phyloP scores from a whole-genome alignment of 2,888 invertebrate species.

The Andricus quercusramuli region DNA sequence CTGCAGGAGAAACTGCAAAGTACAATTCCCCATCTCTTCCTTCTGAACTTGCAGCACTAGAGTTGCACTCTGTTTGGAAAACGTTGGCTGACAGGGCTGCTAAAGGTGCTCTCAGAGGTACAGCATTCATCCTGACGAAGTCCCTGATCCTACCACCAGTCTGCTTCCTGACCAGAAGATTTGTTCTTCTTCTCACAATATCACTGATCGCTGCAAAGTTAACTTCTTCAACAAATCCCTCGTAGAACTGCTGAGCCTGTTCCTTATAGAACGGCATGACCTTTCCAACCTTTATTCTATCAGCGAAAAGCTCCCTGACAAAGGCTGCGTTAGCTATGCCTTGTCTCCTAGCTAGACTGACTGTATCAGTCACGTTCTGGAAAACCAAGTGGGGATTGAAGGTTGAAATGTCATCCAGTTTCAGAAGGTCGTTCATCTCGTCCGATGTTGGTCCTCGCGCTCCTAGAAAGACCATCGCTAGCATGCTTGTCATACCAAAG shows the following conservation, averaged over 20 bases:
- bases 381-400: slow-evolving; percentile 94
- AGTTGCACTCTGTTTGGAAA: slow-evolving; percentile 92
- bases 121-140: slow-evolving; percentile 86
- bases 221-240: slow-evolving; percentile 91
- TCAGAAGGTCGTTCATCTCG: slow-evolving; percentile 93
- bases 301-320: slow-evolving; percentile 90
- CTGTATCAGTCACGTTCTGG: slow-evolving; percentile 91
- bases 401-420: slow-evolving; percentile 92
- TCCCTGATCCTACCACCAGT: slow-evolving; percentile 89
- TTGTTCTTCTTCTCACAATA: slow-evolving; percentile 89
- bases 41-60: slow-evolving; percentile 85
- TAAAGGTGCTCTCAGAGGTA: slow-evolving; percentile 87
- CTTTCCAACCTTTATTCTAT: slow-evolving; percentile 87
- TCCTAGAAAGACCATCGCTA: slow-evolving; percentile 95
- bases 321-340: slow-evolving; percentile 90
- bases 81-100: slow-evolving; percentile 91
- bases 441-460: slow-evolving; percentile 92
- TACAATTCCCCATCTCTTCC: slow-evolving; percentile 93
- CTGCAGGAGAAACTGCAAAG: slow-evolving; percentile 90
- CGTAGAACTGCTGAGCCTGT: slow-evolving; percentile 91
- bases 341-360: slow-evolving; percentile 84
- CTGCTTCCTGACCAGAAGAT: slow-evolving; percentile 88
- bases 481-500: slow-evolving; percentile 90
- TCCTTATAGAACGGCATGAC: slow-evolving; percentile 93
- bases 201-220: slow-evolving; percentile 91